Conservation (phyloP, 2,113 vertebrate species). For the Megalops atlanticus region DNA sequence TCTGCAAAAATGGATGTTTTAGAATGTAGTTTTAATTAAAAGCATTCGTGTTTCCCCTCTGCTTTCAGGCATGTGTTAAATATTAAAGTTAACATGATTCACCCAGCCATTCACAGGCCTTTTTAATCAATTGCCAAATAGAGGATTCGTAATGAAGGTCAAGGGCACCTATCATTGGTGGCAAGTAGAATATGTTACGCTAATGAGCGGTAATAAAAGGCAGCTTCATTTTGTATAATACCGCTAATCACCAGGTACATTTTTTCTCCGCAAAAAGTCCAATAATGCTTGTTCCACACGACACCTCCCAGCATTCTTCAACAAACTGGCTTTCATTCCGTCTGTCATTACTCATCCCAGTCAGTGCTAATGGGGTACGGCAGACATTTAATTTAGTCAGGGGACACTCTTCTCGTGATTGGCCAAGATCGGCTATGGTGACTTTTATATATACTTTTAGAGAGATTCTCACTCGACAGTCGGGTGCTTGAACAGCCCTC, state of each 20-base stretch:
- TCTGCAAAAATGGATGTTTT: constrained; percentile 23
- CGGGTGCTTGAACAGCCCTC: not conserved
- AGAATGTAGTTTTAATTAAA: constrained; percentile 41
- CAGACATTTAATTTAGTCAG: not conserved
- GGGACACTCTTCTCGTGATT: not conserved
- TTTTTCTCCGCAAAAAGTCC: not conserved
- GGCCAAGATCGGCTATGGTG: not conserved
- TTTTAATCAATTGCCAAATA: constrained; percentile 57
- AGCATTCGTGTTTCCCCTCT: constrained; percentile 40
- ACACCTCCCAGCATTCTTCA: not conserved
- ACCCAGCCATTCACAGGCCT: constrained; percentile 43
- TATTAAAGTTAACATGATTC: constrained; percentile 60
- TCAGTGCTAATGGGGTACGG: not conserved
- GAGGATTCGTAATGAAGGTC: constrained; percentile 56
- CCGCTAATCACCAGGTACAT: constrained; percentile 33
- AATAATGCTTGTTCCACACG: not conserved
- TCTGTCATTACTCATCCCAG: constrained; percentile 1
- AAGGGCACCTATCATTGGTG: constrained; percentile 57
- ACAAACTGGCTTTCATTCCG: constrained; percentile 10
- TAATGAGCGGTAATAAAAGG: constrained; percentile 54
- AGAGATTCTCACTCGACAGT: not conserved
- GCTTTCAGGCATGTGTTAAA: constrained; percentile 55
- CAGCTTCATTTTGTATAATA: constrained; percentile 36
- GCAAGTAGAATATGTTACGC: constrained; percentile 46
- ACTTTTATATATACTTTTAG: not conserved